Base-by-base conservation (phyloP, 2,888 invertebrate species). In the Eustalomyia histrio region DNA sequence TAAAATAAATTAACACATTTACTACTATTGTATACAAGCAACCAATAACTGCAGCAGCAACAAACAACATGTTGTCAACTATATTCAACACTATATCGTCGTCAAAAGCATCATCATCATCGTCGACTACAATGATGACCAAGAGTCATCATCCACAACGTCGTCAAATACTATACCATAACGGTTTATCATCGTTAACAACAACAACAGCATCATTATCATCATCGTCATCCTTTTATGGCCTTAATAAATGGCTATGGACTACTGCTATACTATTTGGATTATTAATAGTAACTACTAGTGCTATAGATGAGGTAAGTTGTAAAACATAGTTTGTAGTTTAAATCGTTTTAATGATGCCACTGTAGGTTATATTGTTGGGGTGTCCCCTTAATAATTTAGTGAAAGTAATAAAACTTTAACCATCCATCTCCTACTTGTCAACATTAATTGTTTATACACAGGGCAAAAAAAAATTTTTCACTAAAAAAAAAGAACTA, bases 241-340 rank as follows among this genome's bases (percentile, higher is more conserved):
- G 78, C 55, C 81, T 67, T 63, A 81, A 81, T 65, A 74, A 71
- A 78, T 81, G 81, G 81, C 78, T 81, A 52, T 81, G 81, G 74
- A 81, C 74, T 47, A 47, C 43, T 78, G 81, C 81, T 81, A 63
- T 75, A 75, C 78, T 81, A 81, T 78, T 81, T 71, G 81, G 81
- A 78, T 81, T 81, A 81, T 78, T 81, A 81, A 78, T 81, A 78
- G 78, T 78, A 52, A 74, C 74, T 75, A 74, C 60, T 63, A 78
- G 74, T 78, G 81, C 81, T 81, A 75, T 61, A 81, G 78, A 81
- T 67, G 74, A 81, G 81, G 81, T 81, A 58, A 78, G 78, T 78
- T 73, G 29, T 29, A 29, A 29, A 6, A 29, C 29, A 29, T 29
- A 6, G 29, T 53, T 52, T 21, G 35, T 29, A 9, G 35, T 52